Evolutionary conservation across 1,140 invertebrate species (phyloP).

Genomic region (Coenobita brevimanus): DNA sequence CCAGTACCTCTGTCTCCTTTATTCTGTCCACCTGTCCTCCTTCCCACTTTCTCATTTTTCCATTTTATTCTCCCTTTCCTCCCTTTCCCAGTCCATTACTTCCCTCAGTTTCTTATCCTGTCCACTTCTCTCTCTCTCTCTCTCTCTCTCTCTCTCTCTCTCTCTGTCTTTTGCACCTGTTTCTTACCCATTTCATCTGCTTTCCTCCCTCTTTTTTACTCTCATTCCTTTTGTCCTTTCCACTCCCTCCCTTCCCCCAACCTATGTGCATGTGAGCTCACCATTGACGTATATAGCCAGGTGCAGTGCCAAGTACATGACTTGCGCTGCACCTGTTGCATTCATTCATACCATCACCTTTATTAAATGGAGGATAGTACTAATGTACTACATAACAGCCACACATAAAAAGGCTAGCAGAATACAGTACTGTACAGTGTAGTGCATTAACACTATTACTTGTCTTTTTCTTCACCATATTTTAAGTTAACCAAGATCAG

Average conservation of each 20-base stretch:
- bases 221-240: neutral
- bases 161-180: no score
- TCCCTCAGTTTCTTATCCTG: neutral
- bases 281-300: neutral
- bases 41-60: neutral
- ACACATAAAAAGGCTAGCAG: no score
- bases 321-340: neutral
- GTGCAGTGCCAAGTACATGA: neutral
- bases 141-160: conserved; percentile 1
- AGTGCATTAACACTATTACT: no score
- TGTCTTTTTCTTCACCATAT: no score
- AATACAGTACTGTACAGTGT: no score
- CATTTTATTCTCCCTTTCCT: neutral
- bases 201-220: neutral
- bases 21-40: neutral
- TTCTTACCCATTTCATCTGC: neutral
- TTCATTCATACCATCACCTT: neutral
- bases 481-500: no score
- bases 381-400: neutral
- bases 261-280: neutral
- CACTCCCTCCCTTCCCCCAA: no score
- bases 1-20: neutral
- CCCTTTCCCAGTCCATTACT: neutral
- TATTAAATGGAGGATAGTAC: neutral
- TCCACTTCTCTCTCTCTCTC: neutral